A percentile compares a stretch with the other conserved stretches of the same genome.
phyloP scores from a whole-genome alignment of 2,888 invertebrate genomes.

The Stenodera caucasica region DNA sequence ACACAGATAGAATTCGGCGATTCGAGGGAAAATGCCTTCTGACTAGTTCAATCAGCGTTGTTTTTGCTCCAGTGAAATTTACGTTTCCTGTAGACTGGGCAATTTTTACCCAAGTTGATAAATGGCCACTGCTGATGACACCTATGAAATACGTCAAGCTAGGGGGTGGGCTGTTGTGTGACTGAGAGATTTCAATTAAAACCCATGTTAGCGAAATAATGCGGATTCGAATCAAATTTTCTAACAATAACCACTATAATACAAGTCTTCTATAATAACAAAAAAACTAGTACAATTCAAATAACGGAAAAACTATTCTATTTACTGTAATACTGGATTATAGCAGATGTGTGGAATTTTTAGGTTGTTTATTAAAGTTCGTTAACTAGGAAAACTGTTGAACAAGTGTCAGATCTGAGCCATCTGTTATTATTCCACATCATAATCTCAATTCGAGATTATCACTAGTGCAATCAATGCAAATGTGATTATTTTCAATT shows the following conservation, averaged over 20 bases:
- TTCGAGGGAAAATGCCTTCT: conserved; percentile 15
- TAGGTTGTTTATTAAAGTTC: neutral
- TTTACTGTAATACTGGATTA: neutral
- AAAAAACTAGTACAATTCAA: neutral
- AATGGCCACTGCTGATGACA: conserved; percentile 57
- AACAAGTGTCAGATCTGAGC: conserved; percentile 5
- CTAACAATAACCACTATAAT: too few species aligned
- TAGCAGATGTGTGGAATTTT: neutral
- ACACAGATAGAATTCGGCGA: neutral
- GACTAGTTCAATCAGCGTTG: conserved; percentile 49
- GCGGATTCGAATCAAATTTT: conserved; percentile 44
- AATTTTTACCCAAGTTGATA: conserved; percentile 57
- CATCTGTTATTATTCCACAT: conserved; percentile 5
- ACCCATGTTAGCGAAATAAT: conserved; percentile 59
- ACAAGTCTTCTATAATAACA: too few species aligned
- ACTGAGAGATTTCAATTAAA: conserved; percentile 57
- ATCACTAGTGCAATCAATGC: conserved; percentile 5
- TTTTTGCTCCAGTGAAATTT: conserved; percentile 53
- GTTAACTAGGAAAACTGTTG: conserved; percentile 7
- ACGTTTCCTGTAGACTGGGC: conserved; percentile 56
- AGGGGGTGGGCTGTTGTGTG: conserved; percentile 35
- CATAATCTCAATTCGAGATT: neutral
- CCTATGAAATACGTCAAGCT: conserved; percentile 55
- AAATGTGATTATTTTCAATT: neutral
- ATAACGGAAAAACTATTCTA: neutral